Base-by-base conservation (phyloP, 1,140 invertebrate species). In the Drosophila paulistorum region DNA sequence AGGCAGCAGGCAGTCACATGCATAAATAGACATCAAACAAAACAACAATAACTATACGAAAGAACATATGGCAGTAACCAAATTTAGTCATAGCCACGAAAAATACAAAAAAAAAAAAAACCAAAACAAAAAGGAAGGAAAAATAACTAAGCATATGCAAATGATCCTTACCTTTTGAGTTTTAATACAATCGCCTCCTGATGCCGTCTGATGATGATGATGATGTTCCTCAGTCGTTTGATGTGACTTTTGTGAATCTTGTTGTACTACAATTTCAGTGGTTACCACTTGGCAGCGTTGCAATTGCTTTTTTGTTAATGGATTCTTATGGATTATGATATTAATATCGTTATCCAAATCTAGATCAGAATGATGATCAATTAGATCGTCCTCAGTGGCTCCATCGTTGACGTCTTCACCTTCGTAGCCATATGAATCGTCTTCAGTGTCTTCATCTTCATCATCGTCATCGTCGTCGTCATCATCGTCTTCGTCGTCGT, bases 311-410 rank as follows among this genome's bases (percentile, higher is more conserved):
- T 60, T 9, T 2, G 57, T 45, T 39, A 39, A 39, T 11, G 10
- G 37, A 23, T 45, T 71, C 20, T 51, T 51, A 23, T 51, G 45
- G 9, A 51, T 51, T 23, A 51, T 51, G 10, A 51, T 20, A 51
- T 51, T 11, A 3, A 13, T 51, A 51, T 51, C 45, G 61, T 66
- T 70, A 60, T 91, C 83, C 69, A 90, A 75, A 68, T 90, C 90
- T 60, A 91, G 75, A 76, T 90, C 90, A 70, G 90, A 91, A 65
- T 67, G 83, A 55, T 83, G 77, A 67, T 90, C 87, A 75, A 90
- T 90, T 59, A 91, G 64, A 79, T 91, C 90, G 74, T 91, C 90
- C 59, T 91, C 90, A 55, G 90, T 91, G 72, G 90, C 90, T 48
- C 55, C 75, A 61, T 71, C 74, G 54, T 62, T 2, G 2, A 51